phyloP scores from a whole-genome alignment of 2,113 vertebrate species.

The Diadophis punctatus region DNA sequence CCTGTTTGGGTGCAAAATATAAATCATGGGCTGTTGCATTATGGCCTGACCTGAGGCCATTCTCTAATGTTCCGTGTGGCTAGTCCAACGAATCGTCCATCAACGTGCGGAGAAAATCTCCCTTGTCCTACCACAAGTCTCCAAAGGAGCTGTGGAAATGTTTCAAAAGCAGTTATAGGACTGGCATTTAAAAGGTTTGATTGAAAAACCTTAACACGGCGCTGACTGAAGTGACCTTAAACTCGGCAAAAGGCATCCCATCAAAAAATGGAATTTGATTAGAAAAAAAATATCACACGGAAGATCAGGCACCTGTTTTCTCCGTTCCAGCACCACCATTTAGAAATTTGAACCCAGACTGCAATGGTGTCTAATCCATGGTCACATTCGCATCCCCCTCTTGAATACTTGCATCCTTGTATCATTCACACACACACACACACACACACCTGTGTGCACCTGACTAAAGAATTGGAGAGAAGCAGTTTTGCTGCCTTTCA shows the following conservation, averaged over 20 bases:
- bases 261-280: conserved; percentile 59
- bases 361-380: not conserved
- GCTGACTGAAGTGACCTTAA: conserved; percentile 64
- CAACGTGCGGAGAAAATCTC: conserved; percentile 59
- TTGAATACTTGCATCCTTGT: not conserved
- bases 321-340: conserved; percentile 17
- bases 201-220: conserved; percentile 63
- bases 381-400: not conserved
- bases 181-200: conserved; percentile 67
- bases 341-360: not conserved
- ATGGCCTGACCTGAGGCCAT: conserved; percentile 52
- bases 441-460: conserved; percentile 17
- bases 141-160: conserved; percentile 58
- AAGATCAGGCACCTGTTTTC: conserved; percentile 30
- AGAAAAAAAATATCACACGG: conserved; percentile 47
- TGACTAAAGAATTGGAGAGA: conserved; percentile 64
- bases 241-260: conserved; percentile 46
- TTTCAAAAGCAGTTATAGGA: conserved; percentile 69
- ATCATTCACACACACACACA: too few relatives aligned
- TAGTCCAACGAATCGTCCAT: conserved; percentile 58
- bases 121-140: conserved; percentile 64
- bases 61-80: conserved; percentile 53
- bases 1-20: conserved; percentile 50
- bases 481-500: conserved; percentile 63
- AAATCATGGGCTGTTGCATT: conserved; percentile 34